A percentile compares a stretch with the other conserved stretches of the same genome.
Evolutionary conservation across 2,113 vertebrate species (phyloP).

Genomic region (Podiceps cristatus): DNA sequence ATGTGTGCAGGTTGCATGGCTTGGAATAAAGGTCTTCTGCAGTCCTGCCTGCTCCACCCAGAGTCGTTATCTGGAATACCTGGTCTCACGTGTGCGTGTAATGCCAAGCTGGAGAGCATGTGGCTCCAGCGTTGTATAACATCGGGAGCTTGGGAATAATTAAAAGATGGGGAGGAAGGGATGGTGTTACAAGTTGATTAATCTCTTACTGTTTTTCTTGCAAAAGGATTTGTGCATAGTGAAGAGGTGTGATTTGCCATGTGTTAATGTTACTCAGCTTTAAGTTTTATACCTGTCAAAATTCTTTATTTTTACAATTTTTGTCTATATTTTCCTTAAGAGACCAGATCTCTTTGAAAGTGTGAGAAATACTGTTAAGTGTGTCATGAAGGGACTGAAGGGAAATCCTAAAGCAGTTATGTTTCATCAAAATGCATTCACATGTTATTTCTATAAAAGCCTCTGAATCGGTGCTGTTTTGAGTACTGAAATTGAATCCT

Average conservation of each 20-base stretch:
- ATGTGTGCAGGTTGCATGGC: background rate
- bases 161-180: background rate
- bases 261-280: background rate
- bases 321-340: slow-evolving; percentile 11
- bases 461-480: slow-evolving; percentile 6
- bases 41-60: background rate
- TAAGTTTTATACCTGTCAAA: background rate
- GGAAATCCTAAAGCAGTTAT: slow-evolving; percentile 17
- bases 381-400: slow-evolving; percentile 1
- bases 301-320: background rate
- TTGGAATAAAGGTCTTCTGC: background rate
- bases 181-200: background rate
- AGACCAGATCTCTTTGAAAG: slow-evolving; percentile 12
- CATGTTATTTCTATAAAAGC: slow-evolving; percentile 18
- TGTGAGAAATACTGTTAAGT: slow-evolving; percentile 7
- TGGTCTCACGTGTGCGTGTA: background rate
- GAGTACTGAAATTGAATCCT: slow-evolving; percentile 34
- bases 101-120: background rate
- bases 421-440: background rate
- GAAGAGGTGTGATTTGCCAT: background rate
- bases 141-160: background rate
- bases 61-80: background rate
- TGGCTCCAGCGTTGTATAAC: background rate
- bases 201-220: background rate
- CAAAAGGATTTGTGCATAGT: background rate